Evolutionary conservation across 2,797 vertebrate species (phyloP).

Genomic region (Clarias fuscus): DNA sequence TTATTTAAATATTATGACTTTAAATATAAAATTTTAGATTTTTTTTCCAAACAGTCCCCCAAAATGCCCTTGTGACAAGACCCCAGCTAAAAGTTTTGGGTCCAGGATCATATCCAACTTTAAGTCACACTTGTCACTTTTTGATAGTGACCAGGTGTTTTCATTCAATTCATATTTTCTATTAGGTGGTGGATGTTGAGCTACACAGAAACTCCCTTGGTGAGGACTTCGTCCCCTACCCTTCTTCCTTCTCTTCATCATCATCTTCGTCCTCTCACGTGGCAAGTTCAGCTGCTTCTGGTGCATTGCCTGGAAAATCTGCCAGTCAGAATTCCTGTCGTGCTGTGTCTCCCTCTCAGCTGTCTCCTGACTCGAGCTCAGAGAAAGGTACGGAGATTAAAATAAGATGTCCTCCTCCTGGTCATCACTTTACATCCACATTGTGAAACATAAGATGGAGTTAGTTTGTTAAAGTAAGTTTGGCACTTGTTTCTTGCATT

Average conservation of each 20-base stretch:
- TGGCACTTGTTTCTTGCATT: neutral
- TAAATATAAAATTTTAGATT: neutral
- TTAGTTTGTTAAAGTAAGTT: neutral
- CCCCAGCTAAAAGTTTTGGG: neutral
- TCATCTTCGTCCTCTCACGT: conserved; percentile 67
- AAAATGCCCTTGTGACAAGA: neutral
- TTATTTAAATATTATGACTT: neutral
- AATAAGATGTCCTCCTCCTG: neutral
- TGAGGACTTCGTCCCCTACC: conserved; percentile 79
- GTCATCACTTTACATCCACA: neutral
- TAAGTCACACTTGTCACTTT: neutral
- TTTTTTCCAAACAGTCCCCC: neutral
- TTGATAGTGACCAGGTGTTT: neutral
- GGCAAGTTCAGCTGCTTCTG: conserved; percentile 19
- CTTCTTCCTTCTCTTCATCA: conserved; percentile 74
- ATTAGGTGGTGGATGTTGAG: conserved; percentile 96
- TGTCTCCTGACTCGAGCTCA: conserved; percentile 69
- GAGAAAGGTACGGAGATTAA: conserved; percentile 83
- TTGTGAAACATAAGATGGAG: neutral
- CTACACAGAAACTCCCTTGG: conserved; percentile 90
- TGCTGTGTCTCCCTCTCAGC: conserved; percentile 79
- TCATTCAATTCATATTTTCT: neutral
- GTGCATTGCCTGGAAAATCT: conserved; percentile 50
- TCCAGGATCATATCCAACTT: conserved; percentile 3
- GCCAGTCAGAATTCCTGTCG: conserved; percentile 69